Evolutionary conservation across 2,797 vertebrate genomes (phyloP).

Genomic region (Schizothorax lantsangensis): DNA sequence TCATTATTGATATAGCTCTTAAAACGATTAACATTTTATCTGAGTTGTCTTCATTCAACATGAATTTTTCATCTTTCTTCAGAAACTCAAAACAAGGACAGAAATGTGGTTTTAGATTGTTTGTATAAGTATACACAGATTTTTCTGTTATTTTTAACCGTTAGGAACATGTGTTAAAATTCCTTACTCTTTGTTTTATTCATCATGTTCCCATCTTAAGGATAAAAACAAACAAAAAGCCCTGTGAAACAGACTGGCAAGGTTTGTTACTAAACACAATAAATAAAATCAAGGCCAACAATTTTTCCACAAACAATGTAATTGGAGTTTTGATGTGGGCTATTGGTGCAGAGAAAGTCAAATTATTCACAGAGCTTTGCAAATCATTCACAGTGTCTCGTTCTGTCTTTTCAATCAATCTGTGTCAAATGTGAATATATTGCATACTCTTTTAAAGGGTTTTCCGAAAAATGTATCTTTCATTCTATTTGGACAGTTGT

Average conservation of each 20-base stretch:
- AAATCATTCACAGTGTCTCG: constrained; percentile 18
- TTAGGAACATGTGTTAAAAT: constrained; percentile 31
- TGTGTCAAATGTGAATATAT: background rate
- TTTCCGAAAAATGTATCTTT: background rate
- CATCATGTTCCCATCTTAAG: constrained; percentile 44
- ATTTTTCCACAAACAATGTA: constrained; percentile 55
- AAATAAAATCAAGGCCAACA: constrained; percentile 48
- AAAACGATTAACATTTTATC: constrained; percentile 13
- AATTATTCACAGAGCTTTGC: constrained; percentile 46
- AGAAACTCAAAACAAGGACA: constrained; percentile 15
- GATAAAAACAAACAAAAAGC: constrained; percentile 40
- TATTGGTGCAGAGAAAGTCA: constrained; percentile 36
- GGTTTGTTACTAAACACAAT: constrained; percentile 50
- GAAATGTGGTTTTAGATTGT: constrained; percentile 29
- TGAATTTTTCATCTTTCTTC: background rate
- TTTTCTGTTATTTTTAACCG: constrained; percentile 45
- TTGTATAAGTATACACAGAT: constrained; percentile 30
- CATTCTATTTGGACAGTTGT: constrained; percentile 24
- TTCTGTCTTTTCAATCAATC: constrained; percentile 10
- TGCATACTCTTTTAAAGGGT: background rate
- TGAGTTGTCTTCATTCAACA: background rate
- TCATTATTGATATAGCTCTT: background rate
- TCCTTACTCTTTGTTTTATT: constrained; percentile 29
- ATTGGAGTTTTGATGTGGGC: constrained; percentile 43
- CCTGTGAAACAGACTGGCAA: constrained; percentile 39